phyloP scores from a whole-genome alignment of 2,113 vertebrate genomes.

The Bothrops jararaca region DNA sequence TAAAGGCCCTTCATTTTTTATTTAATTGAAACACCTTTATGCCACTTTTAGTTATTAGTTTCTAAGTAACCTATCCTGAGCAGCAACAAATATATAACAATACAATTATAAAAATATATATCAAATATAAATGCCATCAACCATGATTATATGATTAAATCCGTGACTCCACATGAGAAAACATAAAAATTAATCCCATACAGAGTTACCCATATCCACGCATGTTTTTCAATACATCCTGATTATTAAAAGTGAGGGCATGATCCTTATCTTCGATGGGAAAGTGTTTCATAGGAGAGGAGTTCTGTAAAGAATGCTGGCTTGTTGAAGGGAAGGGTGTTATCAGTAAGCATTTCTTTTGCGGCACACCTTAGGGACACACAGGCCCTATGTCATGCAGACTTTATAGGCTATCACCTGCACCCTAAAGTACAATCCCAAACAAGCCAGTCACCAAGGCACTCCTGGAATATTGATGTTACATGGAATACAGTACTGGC shows the following conservation, averaged over 20 bases:
- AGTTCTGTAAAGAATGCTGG: background rate
- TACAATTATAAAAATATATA: background rate
- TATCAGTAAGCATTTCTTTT: background rate
- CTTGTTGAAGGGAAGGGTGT: fast-evolving
- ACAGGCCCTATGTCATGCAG: background rate
- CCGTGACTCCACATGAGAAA: background rate
- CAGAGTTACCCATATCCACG: background rate
- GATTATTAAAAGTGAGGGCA: background rate
- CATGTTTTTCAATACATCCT: background rate
- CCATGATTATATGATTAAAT: background rate
- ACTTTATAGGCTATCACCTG: background rate
- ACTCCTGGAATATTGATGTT: background rate
- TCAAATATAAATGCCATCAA: background rate
- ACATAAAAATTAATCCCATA: background rate
- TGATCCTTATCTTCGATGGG: background rate
- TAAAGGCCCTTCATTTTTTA: background rate
- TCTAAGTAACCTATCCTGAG: background rate
- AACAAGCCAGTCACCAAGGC: background rate
- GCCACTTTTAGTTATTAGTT: background rate
- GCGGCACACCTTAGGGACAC: background rate
- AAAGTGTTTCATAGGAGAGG: background rate
- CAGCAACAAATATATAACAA: background rate
- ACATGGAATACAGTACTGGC: background rate
- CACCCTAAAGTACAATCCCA: background rate
- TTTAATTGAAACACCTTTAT: background rate